phyloP scores from a whole-genome alignment of 2,797 vertebrate genomes.

The Bryconaethiops microstoma region DNA sequence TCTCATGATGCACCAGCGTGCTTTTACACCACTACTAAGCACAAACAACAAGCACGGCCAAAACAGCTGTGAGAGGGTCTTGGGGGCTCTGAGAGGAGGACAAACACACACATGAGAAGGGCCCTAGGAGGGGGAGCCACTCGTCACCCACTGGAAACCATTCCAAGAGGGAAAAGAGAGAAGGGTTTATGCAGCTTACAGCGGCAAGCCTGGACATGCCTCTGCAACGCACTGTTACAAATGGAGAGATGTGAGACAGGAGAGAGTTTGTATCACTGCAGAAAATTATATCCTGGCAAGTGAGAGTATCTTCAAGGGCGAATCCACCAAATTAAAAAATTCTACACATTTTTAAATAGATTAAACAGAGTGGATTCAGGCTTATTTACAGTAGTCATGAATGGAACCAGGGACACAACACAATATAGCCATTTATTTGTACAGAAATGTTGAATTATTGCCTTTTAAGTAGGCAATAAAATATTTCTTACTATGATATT shows the following conservation, averaged over 20 bases:
- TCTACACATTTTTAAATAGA: neutral
- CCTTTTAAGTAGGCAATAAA: no score
- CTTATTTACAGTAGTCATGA: no score
- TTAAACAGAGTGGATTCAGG: neutral
- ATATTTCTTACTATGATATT: no score
- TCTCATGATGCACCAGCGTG: neutral
- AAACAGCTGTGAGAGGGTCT: constrained; percentile 56
- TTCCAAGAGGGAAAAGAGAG: constrained; percentile 75
- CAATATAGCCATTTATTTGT: no score
- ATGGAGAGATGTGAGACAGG: constrained; percentile 26
- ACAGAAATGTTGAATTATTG: no score
- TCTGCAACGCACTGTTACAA: constrained; percentile 63
- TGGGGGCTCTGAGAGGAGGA: constrained; percentile 34
- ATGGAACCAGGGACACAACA: no score
- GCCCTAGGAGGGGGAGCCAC: constrained; percentile 59
- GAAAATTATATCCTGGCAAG: neutral
- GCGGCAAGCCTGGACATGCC: constrained; percentile 79
- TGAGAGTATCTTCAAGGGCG: neutral
- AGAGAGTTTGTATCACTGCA: neutral
- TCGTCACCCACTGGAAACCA: constrained; percentile 66
- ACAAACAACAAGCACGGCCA: constrained; percentile 52
- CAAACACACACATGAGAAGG: constrained; percentile 50
- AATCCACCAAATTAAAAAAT: neutral
- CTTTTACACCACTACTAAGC: constrained; percentile 9
- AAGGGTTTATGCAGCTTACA: constrained; percentile 63